phyloP scores from a whole-genome alignment of 2,797 vertebrate genomes.

The Anas bahamensis region DNA sequence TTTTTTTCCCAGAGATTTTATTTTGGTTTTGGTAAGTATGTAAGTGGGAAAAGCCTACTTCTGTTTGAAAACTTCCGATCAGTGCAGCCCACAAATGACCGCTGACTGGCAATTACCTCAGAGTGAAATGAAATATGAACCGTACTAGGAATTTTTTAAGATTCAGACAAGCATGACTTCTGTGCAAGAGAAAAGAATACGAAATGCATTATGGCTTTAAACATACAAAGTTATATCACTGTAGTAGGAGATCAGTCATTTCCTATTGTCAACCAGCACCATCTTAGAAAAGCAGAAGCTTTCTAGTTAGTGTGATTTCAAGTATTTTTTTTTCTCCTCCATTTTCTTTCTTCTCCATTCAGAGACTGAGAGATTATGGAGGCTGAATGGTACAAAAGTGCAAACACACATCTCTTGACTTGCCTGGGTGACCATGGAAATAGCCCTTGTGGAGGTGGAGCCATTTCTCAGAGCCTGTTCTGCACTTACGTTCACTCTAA shows the following conservation, averaged over 20 bases:
- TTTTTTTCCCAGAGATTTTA: not conserved
- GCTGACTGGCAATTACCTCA: not conserved
- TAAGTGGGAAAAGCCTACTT: not conserved
- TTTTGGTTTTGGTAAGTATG: not conserved
- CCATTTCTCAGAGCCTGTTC: not conserved
- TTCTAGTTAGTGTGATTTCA: not conserved
- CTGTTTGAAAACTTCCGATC: not conserved
- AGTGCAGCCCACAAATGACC: not conserved
- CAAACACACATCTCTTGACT: not conserved
- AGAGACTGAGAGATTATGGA: not conserved
- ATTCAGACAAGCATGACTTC: not conserved
- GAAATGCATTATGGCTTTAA: not conserved
- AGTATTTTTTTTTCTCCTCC: fast-evolving
- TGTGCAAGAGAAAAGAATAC: not conserved
- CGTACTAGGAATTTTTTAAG: not conserved
- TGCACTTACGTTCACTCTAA: not conserved
- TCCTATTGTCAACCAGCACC: not conserved
- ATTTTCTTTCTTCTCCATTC: not conserved
- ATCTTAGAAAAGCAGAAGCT: not conserved
- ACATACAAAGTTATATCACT: not conserved
- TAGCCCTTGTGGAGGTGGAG: not conserved
- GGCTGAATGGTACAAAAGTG: not conserved
- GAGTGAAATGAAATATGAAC: not conserved
- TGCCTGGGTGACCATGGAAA: not conserved
- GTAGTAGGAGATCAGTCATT: not conserved